phyloP scores from a whole-genome alignment of 1,140 invertebrate genomes.

The Hylyphantes graminicola region DNA sequence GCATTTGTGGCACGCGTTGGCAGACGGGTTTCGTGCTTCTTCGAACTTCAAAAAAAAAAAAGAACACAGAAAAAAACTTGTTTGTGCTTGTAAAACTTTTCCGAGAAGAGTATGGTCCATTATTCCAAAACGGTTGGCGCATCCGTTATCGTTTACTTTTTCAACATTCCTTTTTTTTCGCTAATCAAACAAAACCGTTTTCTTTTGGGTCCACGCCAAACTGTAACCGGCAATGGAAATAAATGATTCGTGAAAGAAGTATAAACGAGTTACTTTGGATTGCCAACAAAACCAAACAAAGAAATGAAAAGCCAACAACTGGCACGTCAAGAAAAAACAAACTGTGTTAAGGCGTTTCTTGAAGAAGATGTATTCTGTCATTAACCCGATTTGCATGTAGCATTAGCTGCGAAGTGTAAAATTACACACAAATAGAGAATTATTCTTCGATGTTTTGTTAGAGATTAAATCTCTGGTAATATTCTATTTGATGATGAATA shows the following conservation, averaged over 20 bases:
- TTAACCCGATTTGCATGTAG: conserved; percentile 50
- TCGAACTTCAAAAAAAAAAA: neutral
- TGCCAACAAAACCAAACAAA: neutral
- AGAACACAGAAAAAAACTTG: conserved; percentile 37
- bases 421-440: neutral
- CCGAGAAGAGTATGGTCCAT: neutral
- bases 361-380: conserved; percentile 52
- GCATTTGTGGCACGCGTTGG: neutral
- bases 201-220: conserved; percentile 40
- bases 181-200: too few species aligned
- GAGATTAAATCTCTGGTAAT: conserved; percentile 24
- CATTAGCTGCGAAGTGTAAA: conserved; percentile 29
- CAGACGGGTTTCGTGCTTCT: neutral
- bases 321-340: neutral
- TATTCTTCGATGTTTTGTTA: conserved; percentile 5
- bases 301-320: neutral
- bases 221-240: conserved; percentile 46
- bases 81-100: conserved; percentile 26
- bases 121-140: conserved; percentile 12
- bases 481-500: conserved; percentile 31
- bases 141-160: conserved; percentile 18
- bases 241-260: conserved; percentile 34
- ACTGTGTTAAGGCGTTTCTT: conserved; percentile 19
- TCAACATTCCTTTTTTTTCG: neutral
- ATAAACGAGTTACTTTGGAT: conserved; percentile 15